Conservation (phyloP, 2,113 vertebrate species). For the Clinocottus analis region DNA sequence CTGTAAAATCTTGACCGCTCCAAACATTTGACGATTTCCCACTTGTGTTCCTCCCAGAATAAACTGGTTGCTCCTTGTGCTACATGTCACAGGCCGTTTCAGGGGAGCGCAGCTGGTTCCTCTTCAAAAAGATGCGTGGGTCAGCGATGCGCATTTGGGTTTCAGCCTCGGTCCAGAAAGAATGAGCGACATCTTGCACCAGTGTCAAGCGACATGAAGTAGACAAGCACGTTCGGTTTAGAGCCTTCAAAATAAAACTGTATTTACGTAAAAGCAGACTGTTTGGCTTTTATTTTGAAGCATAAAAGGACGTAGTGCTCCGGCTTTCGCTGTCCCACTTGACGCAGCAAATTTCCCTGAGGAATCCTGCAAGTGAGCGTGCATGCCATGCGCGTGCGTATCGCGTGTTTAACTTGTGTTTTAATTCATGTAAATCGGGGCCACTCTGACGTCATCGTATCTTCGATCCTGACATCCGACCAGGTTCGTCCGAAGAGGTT, state of each 20-base stretch:
- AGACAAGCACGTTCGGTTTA: background rate
- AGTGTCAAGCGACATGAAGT: background rate
- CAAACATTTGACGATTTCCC: constrained; percentile 45
- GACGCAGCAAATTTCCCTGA: background rate
- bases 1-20: constrained; percentile 41
- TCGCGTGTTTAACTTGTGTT: background rate
- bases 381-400: background rate
- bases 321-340: background rate
- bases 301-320: accelerated
- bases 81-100: constrained; percentile 11
- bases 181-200: constrained; percentile 62
- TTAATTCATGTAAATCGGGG: background rate
- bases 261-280: accelerated
- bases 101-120: background rate
- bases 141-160: constrained; percentile 53
- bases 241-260: constrained; percentile 56
- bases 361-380: constrained; percentile 6
- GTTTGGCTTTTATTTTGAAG: constrained; percentile 14
- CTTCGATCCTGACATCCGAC: background rate
- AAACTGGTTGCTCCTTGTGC: background rate
- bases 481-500: background rate
- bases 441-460: background rate
- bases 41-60: constrained; percentile 32
- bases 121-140: constrained; percentile 23
- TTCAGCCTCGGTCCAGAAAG: constrained; percentile 33